Evolutionary conservation across 2,888 invertebrate species (phyloP).

Genomic region (Drosophila austrosaltans): DNA sequence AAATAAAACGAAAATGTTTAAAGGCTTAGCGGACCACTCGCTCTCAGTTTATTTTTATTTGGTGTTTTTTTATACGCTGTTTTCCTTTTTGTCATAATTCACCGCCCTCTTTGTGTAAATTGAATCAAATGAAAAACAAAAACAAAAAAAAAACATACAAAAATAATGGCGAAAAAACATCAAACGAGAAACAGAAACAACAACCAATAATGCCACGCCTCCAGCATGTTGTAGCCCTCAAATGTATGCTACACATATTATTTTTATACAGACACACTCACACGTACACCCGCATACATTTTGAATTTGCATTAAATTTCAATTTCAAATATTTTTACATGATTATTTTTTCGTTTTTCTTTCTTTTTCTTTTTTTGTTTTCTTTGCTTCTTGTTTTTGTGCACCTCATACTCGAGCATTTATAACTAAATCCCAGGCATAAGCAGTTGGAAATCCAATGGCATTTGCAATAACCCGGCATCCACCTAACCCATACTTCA

Average conservation of each 20-base stretch:
- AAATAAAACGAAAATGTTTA: constrained; percentile 37
- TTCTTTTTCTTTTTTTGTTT: constrained; percentile 11
- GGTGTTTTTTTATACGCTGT: too few species aligned
- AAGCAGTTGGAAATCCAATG: constrained; percentile 70
- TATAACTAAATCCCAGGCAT: constrained; percentile 74
- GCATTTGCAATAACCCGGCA: constrained; percentile 36
- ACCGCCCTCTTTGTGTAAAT: constrained; percentile 43
- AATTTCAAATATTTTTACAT: constrained; percentile 60
- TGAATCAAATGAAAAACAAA: constrained; percentile 38
- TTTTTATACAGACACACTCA: constrained; percentile 31
- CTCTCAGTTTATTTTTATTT: background rate
- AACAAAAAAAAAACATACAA: background rate
- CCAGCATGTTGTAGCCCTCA: constrained; percentile 22
- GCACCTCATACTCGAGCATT: constrained; percentile 54
- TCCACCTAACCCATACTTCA: background rate
- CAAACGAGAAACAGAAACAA: constrained; percentile 5
- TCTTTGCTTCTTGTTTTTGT: constrained; percentile 17
- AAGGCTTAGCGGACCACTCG: constrained; percentile 29
- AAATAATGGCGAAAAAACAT: constrained; percentile 18
- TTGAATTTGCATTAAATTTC: constrained; percentile 77
- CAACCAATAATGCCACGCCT: constrained; percentile 8
- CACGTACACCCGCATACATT: constrained; percentile 10
- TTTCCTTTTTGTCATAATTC: background rate
- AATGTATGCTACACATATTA: constrained; percentile 59
- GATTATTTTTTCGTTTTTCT: constrained; percentile 47